These are phyloP conservation scores for Macquaria australasica DNA, from an alignment of 2,113 vertebrate genomes.

Conservation along the genomic window DNA sequence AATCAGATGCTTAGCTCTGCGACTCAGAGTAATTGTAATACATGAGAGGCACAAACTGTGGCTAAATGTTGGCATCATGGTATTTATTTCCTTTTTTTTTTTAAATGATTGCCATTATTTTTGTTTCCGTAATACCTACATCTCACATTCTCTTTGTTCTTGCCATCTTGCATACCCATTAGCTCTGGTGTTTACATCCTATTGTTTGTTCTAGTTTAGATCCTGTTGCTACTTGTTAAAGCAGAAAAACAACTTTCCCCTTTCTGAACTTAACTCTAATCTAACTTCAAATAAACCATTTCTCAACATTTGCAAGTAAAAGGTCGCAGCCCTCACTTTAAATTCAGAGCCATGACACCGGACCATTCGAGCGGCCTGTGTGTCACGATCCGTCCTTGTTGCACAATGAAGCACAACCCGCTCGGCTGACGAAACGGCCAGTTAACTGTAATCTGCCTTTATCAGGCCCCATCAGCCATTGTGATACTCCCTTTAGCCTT, in stretches of 20 bases:
- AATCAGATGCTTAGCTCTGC: neutral
- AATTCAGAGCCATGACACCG: neutral
- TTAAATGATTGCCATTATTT: neutral
- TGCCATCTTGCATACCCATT: neutral
- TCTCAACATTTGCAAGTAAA: slow-evolving; percentile 14
- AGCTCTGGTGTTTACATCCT: slow-evolving; percentile 1
- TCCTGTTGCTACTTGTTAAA: neutral
- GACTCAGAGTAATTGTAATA: neutral
- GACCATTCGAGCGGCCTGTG: slow-evolving; percentile 1
- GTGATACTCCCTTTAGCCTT: slow-evolving; percentile 60
- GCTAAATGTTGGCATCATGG: neutral
- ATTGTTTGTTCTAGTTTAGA: slow-evolving; percentile 26
- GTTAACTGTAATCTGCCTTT: slow-evolving; percentile 71
- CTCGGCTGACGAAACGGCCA: slow-evolving; percentile 46
- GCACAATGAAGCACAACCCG: slow-evolving; percentile 61
- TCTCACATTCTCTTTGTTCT: neutral
- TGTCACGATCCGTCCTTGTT: slow-evolving; percentile 42
- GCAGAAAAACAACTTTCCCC: neutral
- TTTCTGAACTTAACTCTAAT: neutral
- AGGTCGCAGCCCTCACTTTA: slow-evolving; percentile 9
- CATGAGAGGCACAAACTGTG: neutral
- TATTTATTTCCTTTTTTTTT: neutral
- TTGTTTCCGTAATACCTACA: neutral
- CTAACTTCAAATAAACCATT: neutral
- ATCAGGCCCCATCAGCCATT: slow-evolving; percentile 66